Base-by-base conservation (phyloP, 2,888 invertebrate genomes). In the Eristalis arbustorum region DNA sequence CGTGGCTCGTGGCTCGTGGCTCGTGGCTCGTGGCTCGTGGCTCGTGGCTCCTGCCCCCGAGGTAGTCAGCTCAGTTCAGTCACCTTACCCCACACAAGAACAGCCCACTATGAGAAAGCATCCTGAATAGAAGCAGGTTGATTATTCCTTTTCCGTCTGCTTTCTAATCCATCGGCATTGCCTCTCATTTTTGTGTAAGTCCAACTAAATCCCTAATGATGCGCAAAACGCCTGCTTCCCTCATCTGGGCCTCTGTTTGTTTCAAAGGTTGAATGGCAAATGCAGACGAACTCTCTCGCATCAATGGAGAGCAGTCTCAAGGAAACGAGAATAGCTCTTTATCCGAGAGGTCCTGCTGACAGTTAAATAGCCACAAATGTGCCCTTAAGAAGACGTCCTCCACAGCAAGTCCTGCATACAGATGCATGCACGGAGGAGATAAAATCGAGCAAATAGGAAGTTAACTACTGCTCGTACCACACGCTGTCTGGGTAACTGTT, bases 281-380 rank as follows among this genome's bases (percentile, higher is more conserved):
- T 49, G 18, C 49, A 18, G 18, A 49, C 49, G 18, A 18, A n/a
- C 49, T 49, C 49, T 49, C 49, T 49, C 49, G 8, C 49, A 8
- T 49, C 49, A 18, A 49, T 49, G 6, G 49, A 6, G 18, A 49
- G 18, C 4, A 18, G 18, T 18, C 18, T 8, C 49, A 49, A 49
- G n/a, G 49, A 49, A 49, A 49, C 49, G 49, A 49, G 8, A 18
- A 49, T 49, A 8, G 18, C 49, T 49, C 49, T 49, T 49, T 49
- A 62, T 68, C 34, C 18, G 8, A 49, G 68, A 31, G 18, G 18
- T 62, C 76, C 76, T 76, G 62, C 76, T 76, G 76, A 76, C 67
- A 68, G 76, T 49, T 68, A 68, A 68, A 61, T 61, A 68, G 49
- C 68, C 76, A 62, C 76, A 76, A 76, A 76, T 76, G 76, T 49